Base-by-base conservation (phyloP, 1,140 invertebrate genomes). In the Drosophila yakuba region DNA sequence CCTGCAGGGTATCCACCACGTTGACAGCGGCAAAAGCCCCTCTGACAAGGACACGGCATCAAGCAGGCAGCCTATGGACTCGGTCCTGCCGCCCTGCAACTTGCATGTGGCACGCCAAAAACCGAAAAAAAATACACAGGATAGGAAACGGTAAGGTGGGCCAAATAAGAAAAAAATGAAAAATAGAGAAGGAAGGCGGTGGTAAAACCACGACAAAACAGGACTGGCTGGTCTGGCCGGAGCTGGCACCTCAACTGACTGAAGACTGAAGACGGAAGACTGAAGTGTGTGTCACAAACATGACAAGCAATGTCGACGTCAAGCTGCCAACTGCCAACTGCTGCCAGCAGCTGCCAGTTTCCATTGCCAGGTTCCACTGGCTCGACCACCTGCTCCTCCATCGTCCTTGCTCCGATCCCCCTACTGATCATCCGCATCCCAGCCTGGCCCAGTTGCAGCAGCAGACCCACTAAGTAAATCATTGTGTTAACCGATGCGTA, bases 221-320 rank as follows among this genome's bases (percentile, higher is more conserved):
- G 57, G 56, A 45, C 58, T 50, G 52, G 12, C 35, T 41, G 64
- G 68, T 35, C 68, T 38, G 68, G 57, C 55, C 51, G n/a, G 54
- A 44, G 47, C 68, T 63, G 57, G 51, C 78, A 63, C 79, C 59
- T 55, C 58, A 48, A 43, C 69, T 54, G 44, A 39, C 57, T 79
- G 75, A 74, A 74, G 72, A 74, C 64, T 79, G 75, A 74, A 74
- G 72, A 74, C 64, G 51, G 72, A 48, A 55, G 61, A 78, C 82
- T 88, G 79, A 86, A 88, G 79, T 89, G 80, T 88, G 83, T 86
- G 83, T 88, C 83, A 86, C 83, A 86, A 86, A 88, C 83, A 88
- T 88, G 83, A 88, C 83, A 88, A 63, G 80, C 79, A 60, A 76
- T 69, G 83, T 88, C 84, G 86, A 76, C 72, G 73, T 76, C 73